These are phyloP conservation scores for Planococcus citri DNA, from an alignment of 1,140 invertebrate genomes.

Conservation along the genomic window DNA sequence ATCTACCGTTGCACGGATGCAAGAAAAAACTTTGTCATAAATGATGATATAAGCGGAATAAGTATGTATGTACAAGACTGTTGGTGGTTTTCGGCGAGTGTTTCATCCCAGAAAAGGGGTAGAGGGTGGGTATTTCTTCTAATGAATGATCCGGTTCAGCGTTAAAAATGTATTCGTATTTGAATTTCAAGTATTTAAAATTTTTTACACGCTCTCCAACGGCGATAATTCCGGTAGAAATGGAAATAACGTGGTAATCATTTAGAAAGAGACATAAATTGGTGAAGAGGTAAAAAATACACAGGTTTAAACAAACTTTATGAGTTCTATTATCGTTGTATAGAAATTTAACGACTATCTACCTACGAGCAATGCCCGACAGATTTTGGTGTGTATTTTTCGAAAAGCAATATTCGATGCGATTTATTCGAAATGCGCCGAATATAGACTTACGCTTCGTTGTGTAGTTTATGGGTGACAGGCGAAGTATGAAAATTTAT, in stretches of 20 bases:
- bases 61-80: too few relatives aligned
- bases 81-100: background rate
- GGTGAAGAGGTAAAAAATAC: background rate
- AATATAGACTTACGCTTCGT: background rate
- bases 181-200: constrained; percentile 20
- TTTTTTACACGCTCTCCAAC: constrained; percentile 18
- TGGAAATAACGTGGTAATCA: constrained; percentile 13
- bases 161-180: constrained; percentile 2
- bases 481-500: background rate
- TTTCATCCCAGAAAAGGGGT: background rate
- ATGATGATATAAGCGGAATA: background rate
- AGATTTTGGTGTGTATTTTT: background rate
- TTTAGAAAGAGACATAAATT: constrained; percentile 15
- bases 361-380: background rate
- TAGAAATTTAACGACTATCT: background rate
- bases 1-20: too few relatives aligned
- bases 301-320: background rate
- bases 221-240: constrained; percentile 11
- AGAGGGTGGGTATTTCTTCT: background rate
- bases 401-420: background rate
- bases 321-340: background rate
- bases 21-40: background rate
- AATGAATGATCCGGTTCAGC: constrained; percentile 10
- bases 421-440: background rate
- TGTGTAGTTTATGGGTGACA: background rate